phyloP scores from a whole-genome alignment of 2,888 invertebrate species.

The Lithosia quadra region DNA sequence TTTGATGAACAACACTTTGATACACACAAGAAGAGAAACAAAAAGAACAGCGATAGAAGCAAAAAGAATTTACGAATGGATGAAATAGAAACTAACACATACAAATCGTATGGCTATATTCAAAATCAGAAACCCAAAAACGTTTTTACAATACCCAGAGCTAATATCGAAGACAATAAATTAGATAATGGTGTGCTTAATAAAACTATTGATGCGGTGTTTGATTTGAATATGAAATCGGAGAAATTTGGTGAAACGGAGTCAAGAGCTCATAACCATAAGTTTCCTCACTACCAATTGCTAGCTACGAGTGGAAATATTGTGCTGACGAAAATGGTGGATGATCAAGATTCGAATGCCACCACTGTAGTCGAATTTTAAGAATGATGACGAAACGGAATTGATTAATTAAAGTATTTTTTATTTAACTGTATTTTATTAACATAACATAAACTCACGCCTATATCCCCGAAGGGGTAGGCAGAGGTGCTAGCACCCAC shows the following conservation, averaged over 20 bases:
- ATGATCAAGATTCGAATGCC: slow-evolving; percentile 20
- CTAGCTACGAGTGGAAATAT: slow-evolving; percentile 53
- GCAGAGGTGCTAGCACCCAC: no score
- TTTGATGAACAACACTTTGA: background rate
- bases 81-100: background rate
- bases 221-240: slow-evolving; percentile 3
- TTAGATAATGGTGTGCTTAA: background rate
- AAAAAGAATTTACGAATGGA: background rate
- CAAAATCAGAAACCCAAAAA: background rate
- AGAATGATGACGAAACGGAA: slow-evolving; percentile 18
- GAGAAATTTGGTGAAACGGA: background rate
- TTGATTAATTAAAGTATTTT: background rate
- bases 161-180: background rate
- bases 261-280: background rate
- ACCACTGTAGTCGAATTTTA: no score
- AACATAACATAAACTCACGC: no score
- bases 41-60: background rate
- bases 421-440: slow-evolving; percentile 3
- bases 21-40: background rate
- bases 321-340: slow-evolving; percentile 32
- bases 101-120: background rate
- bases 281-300: slow-evolving; percentile 5
- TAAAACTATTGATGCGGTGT: background rate
- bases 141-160: background rate
- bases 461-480: no score